Evolutionary conservation across 1,140 invertebrate species (phyloP).

Genomic region (Brachionus manjavacas): DNA sequence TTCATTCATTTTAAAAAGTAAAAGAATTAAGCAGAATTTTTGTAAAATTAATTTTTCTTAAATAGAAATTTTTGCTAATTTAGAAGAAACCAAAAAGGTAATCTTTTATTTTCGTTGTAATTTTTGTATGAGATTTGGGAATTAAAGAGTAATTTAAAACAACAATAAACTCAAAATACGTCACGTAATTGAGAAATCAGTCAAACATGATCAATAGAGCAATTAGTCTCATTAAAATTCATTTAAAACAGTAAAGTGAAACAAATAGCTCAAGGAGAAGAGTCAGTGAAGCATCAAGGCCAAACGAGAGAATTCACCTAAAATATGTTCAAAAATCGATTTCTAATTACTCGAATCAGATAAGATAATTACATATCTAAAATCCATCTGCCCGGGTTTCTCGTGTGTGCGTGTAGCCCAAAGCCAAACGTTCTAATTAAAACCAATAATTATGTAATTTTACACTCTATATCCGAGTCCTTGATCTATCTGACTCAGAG

Average conservation of each 20-base stretch:
- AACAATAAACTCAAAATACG: background rate
- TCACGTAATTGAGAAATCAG: constrained; percentile 26
- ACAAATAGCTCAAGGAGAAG: background rate
- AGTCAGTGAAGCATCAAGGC: constrained; percentile 13
- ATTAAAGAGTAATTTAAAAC: background rate
- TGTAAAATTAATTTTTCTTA: too few species aligned
- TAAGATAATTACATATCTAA: constrained; percentile 28
- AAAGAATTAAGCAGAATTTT: too few species aligned
- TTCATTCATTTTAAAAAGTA: too few species aligned
- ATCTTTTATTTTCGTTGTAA: background rate
- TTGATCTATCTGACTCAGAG: constrained; percentile 26
- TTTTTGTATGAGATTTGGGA: background rate
- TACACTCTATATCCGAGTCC: background rate
- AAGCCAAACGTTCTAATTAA: constrained; percentile 1
- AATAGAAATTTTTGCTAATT: too few species aligned
- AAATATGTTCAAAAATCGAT: background rate
- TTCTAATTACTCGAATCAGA: background rate
- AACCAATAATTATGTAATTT: constrained; percentile 21
- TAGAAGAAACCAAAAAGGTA: too few species aligned
- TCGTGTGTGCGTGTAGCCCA: background rate
- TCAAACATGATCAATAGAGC: constrained; percentile 20
- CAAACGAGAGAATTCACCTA: background rate
- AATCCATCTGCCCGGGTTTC: background rate
- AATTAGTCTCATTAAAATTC: constrained; percentile 13
- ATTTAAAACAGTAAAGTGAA: constrained; percentile 3